Conservation (phyloP, 2,797 vertebrate genomes). For the Apogon talboti region DNA sequence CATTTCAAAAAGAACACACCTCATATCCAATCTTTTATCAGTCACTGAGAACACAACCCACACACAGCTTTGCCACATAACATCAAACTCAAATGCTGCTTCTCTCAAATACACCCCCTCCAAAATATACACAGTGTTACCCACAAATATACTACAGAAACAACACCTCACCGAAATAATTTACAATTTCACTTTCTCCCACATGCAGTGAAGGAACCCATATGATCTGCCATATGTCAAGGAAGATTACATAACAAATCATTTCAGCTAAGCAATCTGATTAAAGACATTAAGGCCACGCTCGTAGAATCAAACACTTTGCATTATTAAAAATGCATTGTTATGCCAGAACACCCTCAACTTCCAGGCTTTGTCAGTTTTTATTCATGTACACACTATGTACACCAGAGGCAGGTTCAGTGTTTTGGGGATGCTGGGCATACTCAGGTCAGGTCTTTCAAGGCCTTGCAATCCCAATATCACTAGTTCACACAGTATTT, state of each 20-base stretch:
- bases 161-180: slow-evolving; percentile 4
- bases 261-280: slow-evolving; percentile 27
- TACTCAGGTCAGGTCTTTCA: too few relatives aligned
- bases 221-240: slow-evolving; percentile 23
- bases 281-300: slow-evolving; percentile 28
- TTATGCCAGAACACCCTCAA: slow-evolving; percentile 3
- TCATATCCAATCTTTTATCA: slow-evolving; percentile 6
- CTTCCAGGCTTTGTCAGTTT: neutral
- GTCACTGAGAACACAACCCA: slow-evolving; percentile 10
- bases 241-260: slow-evolving; percentile 35
- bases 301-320: slow-evolving; percentile 2
- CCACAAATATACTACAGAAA: slow-evolving; percentile 18
- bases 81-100: slow-evolving; percentile 12
- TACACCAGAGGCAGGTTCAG: neutral
- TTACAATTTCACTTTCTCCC: slow-evolving; percentile 36
- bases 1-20: neutral
- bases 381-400: neutral
- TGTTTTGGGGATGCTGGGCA: too few relatives aligned
- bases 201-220: slow-evolving; percentile 28
- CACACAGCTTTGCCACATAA: slow-evolving; percentile 15
- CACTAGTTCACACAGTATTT: neutral
- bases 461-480: slow-evolving; percentile 14
- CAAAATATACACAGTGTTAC: slow-evolving; percentile 34
- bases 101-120: slow-evolving; percentile 25
- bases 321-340: slow-evolving; percentile 36